Conservation (phyloP, 2,888 invertebrate genomes). For the Cephus spinipes region DNA sequence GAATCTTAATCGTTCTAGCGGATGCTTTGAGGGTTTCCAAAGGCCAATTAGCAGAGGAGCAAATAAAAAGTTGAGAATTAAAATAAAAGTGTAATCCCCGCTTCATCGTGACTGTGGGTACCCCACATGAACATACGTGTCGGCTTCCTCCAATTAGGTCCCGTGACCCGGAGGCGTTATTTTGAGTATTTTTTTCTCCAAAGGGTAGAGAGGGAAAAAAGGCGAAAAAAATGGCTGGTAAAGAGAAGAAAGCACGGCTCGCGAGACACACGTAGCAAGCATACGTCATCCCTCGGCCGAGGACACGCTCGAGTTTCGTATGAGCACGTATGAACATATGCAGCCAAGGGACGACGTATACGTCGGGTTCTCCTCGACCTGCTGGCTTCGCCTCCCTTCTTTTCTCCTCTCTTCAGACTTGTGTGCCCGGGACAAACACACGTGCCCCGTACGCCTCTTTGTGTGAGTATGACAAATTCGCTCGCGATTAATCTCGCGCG, state of each 20-base stretch:
- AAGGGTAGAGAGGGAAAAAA: not conserved
- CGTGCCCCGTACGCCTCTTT: conserved; percentile 5
- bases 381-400: not conserved
- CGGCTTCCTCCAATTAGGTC: conserved; percentile 7
- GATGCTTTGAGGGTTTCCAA: not conserved
- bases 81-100: conserved; percentile 5
- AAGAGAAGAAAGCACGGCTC: conserved; percentile 2
- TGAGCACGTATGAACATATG: not conserved
- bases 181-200: conserved; percentile 1
- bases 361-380: not conserved
- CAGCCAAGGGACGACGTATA: not conserved
- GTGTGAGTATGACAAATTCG: conserved; percentile 36
- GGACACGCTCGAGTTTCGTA: conserved; percentile 12
- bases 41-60: not conserved
- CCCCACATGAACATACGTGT: conserved; percentile 1
- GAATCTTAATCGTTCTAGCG: not conserved
- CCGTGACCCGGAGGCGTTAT: conserved; percentile 5
- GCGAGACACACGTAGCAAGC: conserved; percentile 23
- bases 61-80: not conserved
- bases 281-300: conserved; percentile 22
- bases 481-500: conserved; percentile 30
- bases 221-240: not conserved
- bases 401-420: not conserved
- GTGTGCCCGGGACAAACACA: conserved; percentile 1
- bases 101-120: not conserved